Conservation (phyloP, 2,888 invertebrate species). For the Blera fallax region DNA sequence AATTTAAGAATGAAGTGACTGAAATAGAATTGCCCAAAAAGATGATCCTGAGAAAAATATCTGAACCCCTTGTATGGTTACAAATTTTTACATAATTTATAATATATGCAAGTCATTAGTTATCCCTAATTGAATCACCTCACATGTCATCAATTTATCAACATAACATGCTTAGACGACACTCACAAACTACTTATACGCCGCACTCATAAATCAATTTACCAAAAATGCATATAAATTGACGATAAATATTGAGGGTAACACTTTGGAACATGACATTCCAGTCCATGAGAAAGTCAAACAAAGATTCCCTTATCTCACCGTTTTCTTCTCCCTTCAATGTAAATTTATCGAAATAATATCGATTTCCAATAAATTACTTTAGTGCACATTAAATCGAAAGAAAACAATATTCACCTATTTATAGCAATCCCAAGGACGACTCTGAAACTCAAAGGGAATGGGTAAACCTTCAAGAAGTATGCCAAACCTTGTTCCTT, state of each 20-base stretch:
- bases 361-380: slow-evolving; percentile 24
- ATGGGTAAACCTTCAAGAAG: not conserved
- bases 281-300: not conserved
- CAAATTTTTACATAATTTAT: not conserved
- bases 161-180: not conserved
- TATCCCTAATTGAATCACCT: not conserved
- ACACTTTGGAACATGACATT: not conserved
- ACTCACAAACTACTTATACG: not conserved
- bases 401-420: not conserved
- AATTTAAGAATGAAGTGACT: too few species aligned
- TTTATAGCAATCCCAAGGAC: not conserved
- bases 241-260: not conserved
- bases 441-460: not conserved
- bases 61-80: not conserved
- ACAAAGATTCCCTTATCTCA: not conserved
- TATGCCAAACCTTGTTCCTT: slow-evolving; percentile 1
- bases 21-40: not conserved
- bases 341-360: not conserved
- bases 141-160: not conserved
- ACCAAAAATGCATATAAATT: not conserved
- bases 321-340: not conserved
- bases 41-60: not conserved
- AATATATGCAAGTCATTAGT: not conserved
- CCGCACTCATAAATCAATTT: not conserved
- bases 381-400: not conserved